Evolutionary conservation across 2,113 vertebrate species (phyloP).

Genomic region (mouse (Mus musculus)): GRCm39 chr5:61719501-61720000

Average conservation of each 20-base stretch:
- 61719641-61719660: neutral
- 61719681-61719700: neutral
- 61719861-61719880: neutral
- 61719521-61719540: neutral
- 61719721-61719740: neutral
- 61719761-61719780: neutral
- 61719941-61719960: neutral
- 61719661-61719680: neutral
- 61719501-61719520: neutral
- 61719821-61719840: neutral
- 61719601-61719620: too few species aligned
- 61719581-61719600: too few species aligned
- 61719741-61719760: neutral
- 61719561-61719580: neutral
- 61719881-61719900: neutral
- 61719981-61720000: neutral
- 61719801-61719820: neutral
- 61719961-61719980: neutral
- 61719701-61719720: conserved; percentile 3
- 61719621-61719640: neutral
- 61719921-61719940: neutral
- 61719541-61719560: neutral
- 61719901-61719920: neutral
- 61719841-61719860: neutral
- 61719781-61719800: neutral